Conservation (phyloP, 2,888 invertebrate species). For the Ectropis crepuscularia region DNA sequence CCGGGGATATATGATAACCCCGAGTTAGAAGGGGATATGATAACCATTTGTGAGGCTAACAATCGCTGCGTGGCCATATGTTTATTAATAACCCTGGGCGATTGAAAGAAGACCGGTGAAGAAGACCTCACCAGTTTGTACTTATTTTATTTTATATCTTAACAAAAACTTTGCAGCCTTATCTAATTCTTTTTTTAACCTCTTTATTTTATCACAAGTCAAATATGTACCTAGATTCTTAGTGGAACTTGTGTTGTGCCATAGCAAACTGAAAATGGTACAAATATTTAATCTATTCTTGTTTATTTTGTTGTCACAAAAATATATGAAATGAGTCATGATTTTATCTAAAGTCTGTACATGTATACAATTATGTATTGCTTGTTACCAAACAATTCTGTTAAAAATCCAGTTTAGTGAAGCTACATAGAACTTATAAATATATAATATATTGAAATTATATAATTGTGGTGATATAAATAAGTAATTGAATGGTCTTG, state of each 20-base stretch:
- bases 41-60: too few species aligned
- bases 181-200: background rate
- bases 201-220: constrained; percentile 5
- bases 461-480: constrained; percentile 28
- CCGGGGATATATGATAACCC: too few species aligned
- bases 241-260: constrained; percentile 21
- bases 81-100: too few species aligned
- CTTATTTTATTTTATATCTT: background rate
- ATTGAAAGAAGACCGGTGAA: too few species aligned
- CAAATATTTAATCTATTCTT: constrained; percentile 27
- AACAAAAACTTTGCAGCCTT: background rate
- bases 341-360: constrained; percentile 3
- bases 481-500: constrained; percentile 17
- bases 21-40: too few species aligned
- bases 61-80: too few species aligned
- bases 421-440: constrained; percentile 41
- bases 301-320: constrained; percentile 9
- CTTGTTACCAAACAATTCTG: constrained; percentile 1
- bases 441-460: constrained; percentile 11
- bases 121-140: too few species aligned
- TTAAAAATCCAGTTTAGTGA: constrained; percentile 39
- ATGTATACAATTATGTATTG: background rate
- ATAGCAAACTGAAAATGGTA: constrained; percentile 29
- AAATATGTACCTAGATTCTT: constrained; percentile 15
- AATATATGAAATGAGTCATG: constrained; percentile 3